Conservation (phyloP, 2,113 vertebrate species). For the Etheostoma spectabile region DNA sequence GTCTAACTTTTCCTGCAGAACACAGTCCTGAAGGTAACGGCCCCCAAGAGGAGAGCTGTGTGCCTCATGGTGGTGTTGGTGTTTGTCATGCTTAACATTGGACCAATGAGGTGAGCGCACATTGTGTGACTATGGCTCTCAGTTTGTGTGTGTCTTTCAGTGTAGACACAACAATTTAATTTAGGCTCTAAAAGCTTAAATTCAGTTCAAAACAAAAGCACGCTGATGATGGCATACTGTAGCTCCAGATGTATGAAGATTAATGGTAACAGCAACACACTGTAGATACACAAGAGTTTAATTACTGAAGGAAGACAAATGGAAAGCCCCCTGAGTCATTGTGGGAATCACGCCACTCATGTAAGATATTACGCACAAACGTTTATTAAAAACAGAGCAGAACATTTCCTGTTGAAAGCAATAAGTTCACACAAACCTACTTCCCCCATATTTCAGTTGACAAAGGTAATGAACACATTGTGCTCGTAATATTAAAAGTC, state of each 20-base stretch:
- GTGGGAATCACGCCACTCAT: constrained; percentile 30
- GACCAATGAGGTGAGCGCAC: constrained; percentile 87
- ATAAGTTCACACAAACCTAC: not conserved
- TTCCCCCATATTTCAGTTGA: not conserved
- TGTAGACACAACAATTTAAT: not conserved
- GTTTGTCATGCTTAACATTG: constrained; percentile 89
- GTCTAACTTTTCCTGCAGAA: constrained; percentile 82
- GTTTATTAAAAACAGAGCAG: constrained; percentile 39
- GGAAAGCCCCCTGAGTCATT: constrained; percentile 70
- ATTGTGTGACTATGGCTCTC: no score
- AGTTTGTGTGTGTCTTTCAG: not conserved
- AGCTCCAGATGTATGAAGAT: not conserved
- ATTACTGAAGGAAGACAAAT: constrained; percentile 41
- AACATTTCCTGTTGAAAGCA: constrained; percentile 19
- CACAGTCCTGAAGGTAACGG: constrained; percentile 87
- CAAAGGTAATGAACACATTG: not conserved
- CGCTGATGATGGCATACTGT: not conserved
- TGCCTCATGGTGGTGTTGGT: constrained; percentile 92
- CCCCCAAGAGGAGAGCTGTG: constrained; percentile 90
- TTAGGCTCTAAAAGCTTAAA: not conserved
- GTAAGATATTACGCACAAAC: constrained; percentile 20
- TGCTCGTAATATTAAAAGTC: constrained; percentile 24
- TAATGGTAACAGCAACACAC: not conserved
- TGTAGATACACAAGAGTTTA: constrained; percentile 16
- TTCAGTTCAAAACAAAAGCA: constrained; percentile 10